Conservation (phyloP, 2,797 vertebrate genomes). For the Sebastes taczanowskii region DNA sequence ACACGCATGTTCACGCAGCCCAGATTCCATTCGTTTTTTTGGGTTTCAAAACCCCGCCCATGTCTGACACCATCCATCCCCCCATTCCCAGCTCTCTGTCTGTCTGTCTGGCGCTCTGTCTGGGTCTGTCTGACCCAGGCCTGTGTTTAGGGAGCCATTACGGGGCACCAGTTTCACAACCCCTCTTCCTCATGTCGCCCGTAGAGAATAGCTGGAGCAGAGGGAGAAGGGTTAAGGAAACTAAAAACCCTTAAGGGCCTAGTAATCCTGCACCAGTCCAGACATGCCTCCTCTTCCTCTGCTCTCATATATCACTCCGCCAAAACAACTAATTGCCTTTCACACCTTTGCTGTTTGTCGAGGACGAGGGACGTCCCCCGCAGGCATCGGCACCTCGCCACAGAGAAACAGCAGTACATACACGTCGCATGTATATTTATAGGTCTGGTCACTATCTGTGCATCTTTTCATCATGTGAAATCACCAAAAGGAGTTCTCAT, state of each 20-base stretch:
- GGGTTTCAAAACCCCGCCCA: conserved; percentile 22
- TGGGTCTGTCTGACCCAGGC: not conserved
- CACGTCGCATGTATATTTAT: not conserved
- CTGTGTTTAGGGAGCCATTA: conserved; percentile 51
- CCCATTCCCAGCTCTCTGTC: conserved; percentile 17
- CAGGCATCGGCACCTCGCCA: conserved; percentile 26
- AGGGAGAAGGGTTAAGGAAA: conserved; percentile 62
- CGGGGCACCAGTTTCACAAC: conserved; percentile 5
- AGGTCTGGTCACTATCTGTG: not conserved
- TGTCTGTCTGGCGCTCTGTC: not conserved
- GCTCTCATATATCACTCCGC: conserved; percentile 63
- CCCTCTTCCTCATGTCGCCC: conserved; percentile 5
- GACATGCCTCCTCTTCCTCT: conserved; percentile 70
- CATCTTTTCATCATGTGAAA: conserved; percentile 5
- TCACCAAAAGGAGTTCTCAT: not conserved
- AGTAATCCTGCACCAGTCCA: conserved; percentile 70
- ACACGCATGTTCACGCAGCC: not conserved
- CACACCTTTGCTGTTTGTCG: conserved; percentile 78
- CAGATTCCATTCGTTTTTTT: conserved; percentile 60
- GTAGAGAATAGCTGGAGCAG: conserved; percentile 46
- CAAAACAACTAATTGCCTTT: conserved; percentile 82
- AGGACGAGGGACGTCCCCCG: conserved; percentile 51
- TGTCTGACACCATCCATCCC: conserved; percentile 47
- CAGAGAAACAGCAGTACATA: not conserved
- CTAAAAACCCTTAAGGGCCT: conserved; percentile 61